phyloP scores from a whole-genome alignment of 2,797 vertebrate genomes.

The Cetoscarus ocellatus region DNA sequence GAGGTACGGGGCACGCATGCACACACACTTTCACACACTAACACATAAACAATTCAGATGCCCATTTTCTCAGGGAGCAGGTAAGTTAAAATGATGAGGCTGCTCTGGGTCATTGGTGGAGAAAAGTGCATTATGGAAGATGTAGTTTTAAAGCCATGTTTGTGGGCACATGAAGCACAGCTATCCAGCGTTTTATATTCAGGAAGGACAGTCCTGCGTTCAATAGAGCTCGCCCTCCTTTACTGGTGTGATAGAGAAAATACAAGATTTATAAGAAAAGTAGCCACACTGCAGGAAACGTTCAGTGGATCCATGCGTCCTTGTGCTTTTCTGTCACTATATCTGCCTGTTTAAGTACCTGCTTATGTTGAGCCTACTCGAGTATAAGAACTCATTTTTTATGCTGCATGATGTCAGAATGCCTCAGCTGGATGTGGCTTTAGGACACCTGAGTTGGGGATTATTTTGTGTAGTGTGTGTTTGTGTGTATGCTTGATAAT shows the following conservation, averaged over 20 bases:
- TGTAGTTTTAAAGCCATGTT: conserved; percentile 12
- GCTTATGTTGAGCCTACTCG: conserved; percentile 41
- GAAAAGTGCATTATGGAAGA: conserved; percentile 13
- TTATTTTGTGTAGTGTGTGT: conserved; percentile 31
- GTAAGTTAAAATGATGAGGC: conserved; percentile 58
- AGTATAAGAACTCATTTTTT: conserved; percentile 44
- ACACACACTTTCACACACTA: conserved; percentile 56
- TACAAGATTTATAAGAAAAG: conserved; percentile 4
- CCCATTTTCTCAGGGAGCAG: conserved; percentile 44
- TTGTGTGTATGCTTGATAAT: conserved; percentile 31
- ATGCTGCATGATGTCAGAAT: conserved; percentile 48
- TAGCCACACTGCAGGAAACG: conserved; percentile 40
- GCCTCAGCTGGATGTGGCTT: conserved; percentile 46
- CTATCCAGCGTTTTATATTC: conserved; percentile 2
- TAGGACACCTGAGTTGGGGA: conserved; percentile 50
- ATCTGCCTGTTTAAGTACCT: conserved; percentile 30
- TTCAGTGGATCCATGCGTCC: conserved; percentile 33
- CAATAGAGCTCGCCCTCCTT: conserved; percentile 4
- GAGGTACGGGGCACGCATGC: conserved; percentile 81
- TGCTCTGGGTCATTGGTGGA: conserved; percentile 5
- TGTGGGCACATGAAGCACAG: background rate
- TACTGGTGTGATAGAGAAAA: conserved; percentile 25
- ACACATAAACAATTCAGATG: conserved; percentile 30
- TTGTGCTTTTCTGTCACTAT: conserved; percentile 44
- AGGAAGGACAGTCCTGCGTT: background rate